phyloP scores from a whole-genome alignment of 2,113 vertebrate species.

The Archocentrus centrarchus region DNA sequence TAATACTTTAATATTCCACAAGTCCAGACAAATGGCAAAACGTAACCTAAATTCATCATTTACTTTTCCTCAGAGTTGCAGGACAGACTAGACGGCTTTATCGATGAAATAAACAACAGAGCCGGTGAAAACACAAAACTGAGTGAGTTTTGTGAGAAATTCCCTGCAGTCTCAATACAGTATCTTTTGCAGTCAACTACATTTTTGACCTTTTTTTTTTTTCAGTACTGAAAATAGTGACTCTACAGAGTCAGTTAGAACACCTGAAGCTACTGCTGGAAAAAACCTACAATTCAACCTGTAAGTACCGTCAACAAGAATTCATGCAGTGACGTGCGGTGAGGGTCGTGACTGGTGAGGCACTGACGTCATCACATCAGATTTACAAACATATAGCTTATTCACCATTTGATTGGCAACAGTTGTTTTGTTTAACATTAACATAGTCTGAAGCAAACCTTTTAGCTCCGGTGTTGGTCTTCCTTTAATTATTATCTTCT shows the following conservation, averaged over 20 bases:
- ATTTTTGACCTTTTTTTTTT: background rate
- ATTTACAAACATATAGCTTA: too few species aligned
- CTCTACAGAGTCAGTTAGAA: conserved; percentile 38
- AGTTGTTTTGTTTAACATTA: too few species aligned
- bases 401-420: too few species aligned
- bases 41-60: background rate
- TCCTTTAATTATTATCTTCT: too few species aligned
- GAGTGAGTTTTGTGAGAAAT: conserved; percentile 31
- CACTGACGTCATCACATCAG: too few species aligned
- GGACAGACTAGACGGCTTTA: background rate
- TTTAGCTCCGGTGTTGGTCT: too few species aligned
- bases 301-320: conserved; percentile 21
- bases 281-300: background rate
- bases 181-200: background rate
- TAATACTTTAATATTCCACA: background rate
- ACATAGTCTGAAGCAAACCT: too few species aligned
- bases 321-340: too few species aligned
- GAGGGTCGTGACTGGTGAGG: too few species aligned
- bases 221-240: conserved; percentile 41
- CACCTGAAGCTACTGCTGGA: conserved; percentile 20
- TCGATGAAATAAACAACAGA: background rate
- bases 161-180: background rate
- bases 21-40: background rate
- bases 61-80: conserved; percentile 31
- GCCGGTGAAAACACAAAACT: background rate